Evolutionary conservation across 1,140 invertebrate species (phyloP).

Genomic region (Heliconius himera): DNA sequence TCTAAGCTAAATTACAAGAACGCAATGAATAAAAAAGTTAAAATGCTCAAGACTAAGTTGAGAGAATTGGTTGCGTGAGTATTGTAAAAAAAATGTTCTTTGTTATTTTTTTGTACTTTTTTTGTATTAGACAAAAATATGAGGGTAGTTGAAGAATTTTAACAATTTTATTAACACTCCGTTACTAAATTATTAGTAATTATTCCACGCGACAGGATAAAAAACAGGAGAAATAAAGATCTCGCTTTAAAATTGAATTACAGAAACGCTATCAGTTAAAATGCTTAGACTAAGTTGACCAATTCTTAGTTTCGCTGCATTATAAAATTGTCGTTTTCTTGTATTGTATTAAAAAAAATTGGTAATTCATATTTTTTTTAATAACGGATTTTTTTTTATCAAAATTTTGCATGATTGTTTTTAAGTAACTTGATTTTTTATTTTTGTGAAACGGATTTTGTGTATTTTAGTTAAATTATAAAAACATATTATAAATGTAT

Average conservation of each 20-base stretch:
- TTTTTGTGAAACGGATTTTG: neutral
- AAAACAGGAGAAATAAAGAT: neutral
- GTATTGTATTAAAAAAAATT: too few species aligned
- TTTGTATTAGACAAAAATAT: neutral
- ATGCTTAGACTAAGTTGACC: too few species aligned
- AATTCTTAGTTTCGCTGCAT: too few species aligned
- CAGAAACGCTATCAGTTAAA: too few species aligned
- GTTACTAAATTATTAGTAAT: neutral
- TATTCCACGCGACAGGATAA: too few species aligned
- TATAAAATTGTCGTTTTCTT: too few species aligned
- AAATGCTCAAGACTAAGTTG: conserved; percentile 71
- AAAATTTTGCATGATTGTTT: too few species aligned
- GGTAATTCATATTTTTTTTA: too few species aligned
- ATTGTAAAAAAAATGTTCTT: neutral
- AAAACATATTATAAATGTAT: neutral
- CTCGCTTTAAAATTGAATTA: too few species aligned
- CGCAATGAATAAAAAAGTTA: conserved; percentile 75
- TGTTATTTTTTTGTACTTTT: neutral
- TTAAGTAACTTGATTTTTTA: neutral
- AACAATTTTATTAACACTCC: neutral
- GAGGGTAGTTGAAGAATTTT: neutral
- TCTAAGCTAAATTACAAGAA: conserved; percentile 65
- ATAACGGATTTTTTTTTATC: too few species aligned
- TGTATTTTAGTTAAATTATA: conserved; percentile 9
- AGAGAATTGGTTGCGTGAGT: conserved; percentile 73